Conservation (phyloP, 2,888 invertebrate genomes). For the Herminia tarsipennalis region DNA sequence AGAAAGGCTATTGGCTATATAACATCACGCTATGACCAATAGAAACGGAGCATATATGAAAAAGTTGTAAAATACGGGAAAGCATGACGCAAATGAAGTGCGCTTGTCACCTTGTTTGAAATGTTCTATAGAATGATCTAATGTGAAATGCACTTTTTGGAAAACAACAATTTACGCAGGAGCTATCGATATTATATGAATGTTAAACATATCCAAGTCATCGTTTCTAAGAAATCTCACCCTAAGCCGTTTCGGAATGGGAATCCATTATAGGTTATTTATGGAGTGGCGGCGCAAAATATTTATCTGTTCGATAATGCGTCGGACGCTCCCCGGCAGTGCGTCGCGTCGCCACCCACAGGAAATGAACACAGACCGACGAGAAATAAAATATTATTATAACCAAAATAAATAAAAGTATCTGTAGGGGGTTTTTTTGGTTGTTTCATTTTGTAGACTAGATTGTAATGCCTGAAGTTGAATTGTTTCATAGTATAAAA, state of each 20-base stretch:
- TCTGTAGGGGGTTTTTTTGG: constrained; percentile 10
- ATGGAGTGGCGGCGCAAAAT: constrained; percentile 79
- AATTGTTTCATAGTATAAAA: too few relatives aligned
- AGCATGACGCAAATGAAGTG: too few relatives aligned
- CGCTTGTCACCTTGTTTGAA: too few relatives aligned
- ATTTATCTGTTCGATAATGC: constrained; percentile 82
- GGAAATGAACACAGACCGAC: constrained; percentile 68
- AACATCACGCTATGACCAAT: too few relatives aligned
- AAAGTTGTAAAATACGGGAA: too few relatives aligned
- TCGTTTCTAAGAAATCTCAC: constrained; percentile 35
- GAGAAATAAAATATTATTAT: constrained; percentile 49
- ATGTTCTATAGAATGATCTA: too few relatives aligned
- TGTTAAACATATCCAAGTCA: constrained; percentile 25
- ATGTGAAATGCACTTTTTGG: too few relatives aligned
- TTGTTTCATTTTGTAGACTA: not conserved
- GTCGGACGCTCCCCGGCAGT: constrained; percentile 53
- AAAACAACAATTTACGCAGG: too few relatives aligned
- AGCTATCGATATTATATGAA: too few relatives aligned
- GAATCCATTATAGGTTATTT: constrained; percentile 83
- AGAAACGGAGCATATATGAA: too few relatives aligned
- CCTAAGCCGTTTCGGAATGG: constrained; percentile 60
- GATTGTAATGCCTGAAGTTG: too few relatives aligned
- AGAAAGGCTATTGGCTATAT: too few relatives aligned
- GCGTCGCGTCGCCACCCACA: constrained; percentile 31
- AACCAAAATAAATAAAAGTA: constrained; percentile 45